A percentile compares a stretch with the other conserved stretches of the same genome.
phyloP scores from a whole-genome alignment of 2,113 vertebrate species.

The Hyperopisus bebe region DNA sequence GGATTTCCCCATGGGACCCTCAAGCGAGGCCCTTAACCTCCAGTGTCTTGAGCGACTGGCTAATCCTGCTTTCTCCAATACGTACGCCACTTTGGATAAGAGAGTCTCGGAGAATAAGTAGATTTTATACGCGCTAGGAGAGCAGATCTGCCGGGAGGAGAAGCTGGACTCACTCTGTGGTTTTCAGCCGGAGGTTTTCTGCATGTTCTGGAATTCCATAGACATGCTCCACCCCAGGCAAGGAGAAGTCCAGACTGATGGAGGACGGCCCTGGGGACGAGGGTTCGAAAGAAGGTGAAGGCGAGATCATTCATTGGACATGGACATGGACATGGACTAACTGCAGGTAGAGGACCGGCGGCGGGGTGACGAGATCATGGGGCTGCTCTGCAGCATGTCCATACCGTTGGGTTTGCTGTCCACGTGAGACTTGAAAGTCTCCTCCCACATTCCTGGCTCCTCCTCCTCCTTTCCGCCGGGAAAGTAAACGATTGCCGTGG shows the following conservation, averaged over 20 bases:
- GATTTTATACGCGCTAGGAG: not conserved
- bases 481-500: no score
- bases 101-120: not conserved
- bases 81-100: not conserved
- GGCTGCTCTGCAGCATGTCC: not conserved
- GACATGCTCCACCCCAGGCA: slow-evolving; percentile 80
- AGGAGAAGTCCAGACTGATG: slow-evolving; percentile 81
- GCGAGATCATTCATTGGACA: not conserved
- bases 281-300: not conserved
- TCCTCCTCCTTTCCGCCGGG: slow-evolving; percentile 54
- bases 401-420: slow-evolving; percentile 81
- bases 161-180: slow-evolving; percentile 70
- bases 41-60: not conserved
- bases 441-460: slow-evolving; percentile 75
- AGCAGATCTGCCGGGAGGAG: not conserved
- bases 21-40: no score
- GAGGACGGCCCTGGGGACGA: slow-evolving; percentile 70
- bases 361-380: not conserved
- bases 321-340: not conserved
- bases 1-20: not conserved
- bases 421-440: slow-evolving; percentile 80
- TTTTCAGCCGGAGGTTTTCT: slow-evolving; percentile 73
- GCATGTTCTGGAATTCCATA: slow-evolving; percentile 91
- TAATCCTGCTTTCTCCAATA: not conserved
- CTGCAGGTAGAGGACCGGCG: not conserved